Evolutionary conservation across 2,888 invertebrate species (phyloP), one percentile per base, ranked within the genome.

Genomic region (Eristalis tenax): DNA sequence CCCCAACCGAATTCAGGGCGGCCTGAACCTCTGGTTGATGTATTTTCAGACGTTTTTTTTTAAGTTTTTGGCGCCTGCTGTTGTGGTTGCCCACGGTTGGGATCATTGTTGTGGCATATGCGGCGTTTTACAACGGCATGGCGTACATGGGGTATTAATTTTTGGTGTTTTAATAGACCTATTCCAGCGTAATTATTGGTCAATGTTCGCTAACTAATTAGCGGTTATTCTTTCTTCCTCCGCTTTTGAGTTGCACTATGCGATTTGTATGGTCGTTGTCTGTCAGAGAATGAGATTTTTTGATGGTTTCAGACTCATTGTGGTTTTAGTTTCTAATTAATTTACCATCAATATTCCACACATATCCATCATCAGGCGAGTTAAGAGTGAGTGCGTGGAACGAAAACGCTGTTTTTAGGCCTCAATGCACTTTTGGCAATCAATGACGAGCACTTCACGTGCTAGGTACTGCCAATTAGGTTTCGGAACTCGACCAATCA

Each of bases 51-150:
- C 5, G 0, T n/a, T 18, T 26, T 1, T 15, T 71, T 59, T 18
- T 10, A 26, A 73, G 28, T 70, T 79, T 57, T 65, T 65, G 32
- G 64, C 65, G 32, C 64, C 57, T 65, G 26, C 23, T 22, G 56
- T 18, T 64, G 64, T 56, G 77, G 70, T 70, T 70, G n/a, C 10
- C 78, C 71, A 64, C 38, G 22, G 28, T 56, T n/a, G 38, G 40
- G 71, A 71, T 79, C 18, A 71, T 40, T 71, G 78, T 22, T 64
- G 70, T 40, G 70, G 78, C 23, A 71, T 65, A 18, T 63, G 38
- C 23, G 63, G 70, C 23, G 26, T 22, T 43, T 40, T 59, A 61
- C 68, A 43, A 43, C 22, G 23, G 18, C 43, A 1, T 6, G 22
- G 2, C 23, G 22, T 13, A 11, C 13, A 38, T n/a, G 28, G 18